Base-by-base conservation (phyloP, 2,888 invertebrate genomes). In the Eupithecia subfuscata region DNA sequence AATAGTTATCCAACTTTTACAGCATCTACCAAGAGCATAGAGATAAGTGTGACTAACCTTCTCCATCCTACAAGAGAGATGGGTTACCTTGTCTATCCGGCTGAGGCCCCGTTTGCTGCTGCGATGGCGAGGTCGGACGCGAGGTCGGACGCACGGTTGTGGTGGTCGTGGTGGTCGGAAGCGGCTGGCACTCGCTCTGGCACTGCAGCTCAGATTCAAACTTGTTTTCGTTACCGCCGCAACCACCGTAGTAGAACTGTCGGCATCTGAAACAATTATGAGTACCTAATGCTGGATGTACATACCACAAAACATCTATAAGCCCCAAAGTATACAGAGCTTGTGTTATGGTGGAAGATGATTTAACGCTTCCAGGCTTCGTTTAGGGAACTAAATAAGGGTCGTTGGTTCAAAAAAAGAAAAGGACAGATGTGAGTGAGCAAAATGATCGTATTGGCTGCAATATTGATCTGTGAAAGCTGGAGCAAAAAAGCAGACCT, bases 221-320 rank as follows among this genome's bases (percentile, higher is more conserved):
- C 86, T 98, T 97, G 90, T 99, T 99, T 48, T 95, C 96, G 87
- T 99, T 99, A 45, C 99, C 99, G 25, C 97, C 97, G 87, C 99
- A 99, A 18, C 99, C 98, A 16, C 99, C 98, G 88, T 97, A 99
- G 89, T 98, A 97, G 94, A 99, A 99, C 84, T 96, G 97, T 71
- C 96, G 95, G 89, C 99, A 99, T 76, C 96, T 92, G 79, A 16
- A 64, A 22, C 52, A 56, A 48, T 48, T 16, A 25, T 25, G 30
- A 25, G 56, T 63, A 30, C 12, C 30, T 63, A 14, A 63, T 22
- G 3, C 14, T 16, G 30, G 6, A 48, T 1, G 18, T 12, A 48
- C 14, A 5, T 63, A 63, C 30, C 14, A 63, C 7, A 16, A 7
- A 22, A 25, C 14, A 18, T 18, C 18, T 12, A 12, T 1, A 11